Evolutionary conservation across 2,797 vertebrate species (phyloP).

Genomic region (Chloroceryle amazona): DNA sequence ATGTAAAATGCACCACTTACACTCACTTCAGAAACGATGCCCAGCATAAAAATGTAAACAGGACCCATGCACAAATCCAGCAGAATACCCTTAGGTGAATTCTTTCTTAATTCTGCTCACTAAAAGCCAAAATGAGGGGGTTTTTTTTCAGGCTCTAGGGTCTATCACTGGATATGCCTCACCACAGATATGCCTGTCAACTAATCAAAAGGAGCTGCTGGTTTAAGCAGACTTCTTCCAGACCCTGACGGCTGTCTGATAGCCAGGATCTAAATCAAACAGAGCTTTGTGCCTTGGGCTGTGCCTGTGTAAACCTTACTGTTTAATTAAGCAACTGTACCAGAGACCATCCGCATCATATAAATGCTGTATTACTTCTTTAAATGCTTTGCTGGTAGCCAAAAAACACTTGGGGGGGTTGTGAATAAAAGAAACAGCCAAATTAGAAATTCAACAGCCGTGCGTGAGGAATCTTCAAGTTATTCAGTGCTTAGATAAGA

Average conservation of each 20-base stretch:
- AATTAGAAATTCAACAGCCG: not conserved
- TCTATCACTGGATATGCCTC: not conserved
- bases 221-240: not conserved
- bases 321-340: slow-evolving; percentile 8
- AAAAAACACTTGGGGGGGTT: not conserved
- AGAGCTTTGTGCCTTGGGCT: not conserved
- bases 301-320: not conserved
- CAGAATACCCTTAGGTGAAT: not conserved
- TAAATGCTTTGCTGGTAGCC: not conserved
- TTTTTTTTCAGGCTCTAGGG: not conserved
- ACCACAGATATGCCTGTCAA: not conserved
- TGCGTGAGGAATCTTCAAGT: not conserved
- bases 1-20: not conserved
- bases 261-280: slow-evolving; percentile 4
- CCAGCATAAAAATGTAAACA: not conserved
- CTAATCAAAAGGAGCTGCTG: not conserved
- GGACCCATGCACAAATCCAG: not conserved
- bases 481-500: not conserved
- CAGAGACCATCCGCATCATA: not conserved
- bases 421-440: not conserved
- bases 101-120: not conserved
- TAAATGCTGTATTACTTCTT: not conserved
- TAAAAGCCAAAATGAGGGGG: not conserved
- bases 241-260: not conserved
- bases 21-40: not conserved